A percentile compares a stretch with the other conserved stretches of the same genome.
Evolutionary conservation across 2,888 invertebrate genomes (phyloP).

Genomic region (Arctia plantaginis): DNA sequence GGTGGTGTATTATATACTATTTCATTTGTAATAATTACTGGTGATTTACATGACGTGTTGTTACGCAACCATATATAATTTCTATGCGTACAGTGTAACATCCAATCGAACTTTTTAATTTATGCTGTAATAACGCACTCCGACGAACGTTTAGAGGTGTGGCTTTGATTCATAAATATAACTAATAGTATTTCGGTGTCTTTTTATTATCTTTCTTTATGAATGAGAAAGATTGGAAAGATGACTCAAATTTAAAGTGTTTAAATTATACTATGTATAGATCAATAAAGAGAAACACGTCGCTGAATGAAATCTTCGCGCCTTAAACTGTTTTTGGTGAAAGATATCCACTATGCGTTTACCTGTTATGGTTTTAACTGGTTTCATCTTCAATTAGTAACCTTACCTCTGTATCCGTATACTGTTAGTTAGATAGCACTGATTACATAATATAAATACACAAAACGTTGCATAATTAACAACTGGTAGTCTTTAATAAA

Average conservation of each 20-base stretch:
- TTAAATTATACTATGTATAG: background rate
- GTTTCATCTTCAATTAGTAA: background rate
- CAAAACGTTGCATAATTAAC: no score
- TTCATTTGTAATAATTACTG: conserved; percentile 53
- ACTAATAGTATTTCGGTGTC: conserved; percentile 46
- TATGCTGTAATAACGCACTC: conserved; percentile 62
- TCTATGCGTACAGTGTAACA: conserved; percentile 60
- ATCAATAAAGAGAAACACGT: background rate
- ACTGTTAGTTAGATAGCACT: no score
- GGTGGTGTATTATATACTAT: conserved; percentile 34
- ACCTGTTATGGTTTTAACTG: background rate
- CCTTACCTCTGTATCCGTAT: no score
- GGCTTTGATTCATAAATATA: conserved; percentile 50
- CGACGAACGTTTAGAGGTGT: conserved; percentile 54
- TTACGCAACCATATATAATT: conserved; percentile 63
- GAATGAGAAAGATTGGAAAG: conserved; percentile 22
- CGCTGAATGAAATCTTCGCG: background rate
- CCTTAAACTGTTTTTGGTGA: background rate
- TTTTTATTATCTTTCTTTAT: conserved; percentile 34
- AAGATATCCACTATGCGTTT: background rate
- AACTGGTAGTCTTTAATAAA: no score
- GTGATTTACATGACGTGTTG: conserved; percentile 59
- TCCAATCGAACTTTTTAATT: conserved; percentile 61
- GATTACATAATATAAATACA: no score
- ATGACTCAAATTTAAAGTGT: background rate